Base-by-base conservation (phyloP, 2,113 vertebrate genomes). In the Noctilio leporinus region DNA sequence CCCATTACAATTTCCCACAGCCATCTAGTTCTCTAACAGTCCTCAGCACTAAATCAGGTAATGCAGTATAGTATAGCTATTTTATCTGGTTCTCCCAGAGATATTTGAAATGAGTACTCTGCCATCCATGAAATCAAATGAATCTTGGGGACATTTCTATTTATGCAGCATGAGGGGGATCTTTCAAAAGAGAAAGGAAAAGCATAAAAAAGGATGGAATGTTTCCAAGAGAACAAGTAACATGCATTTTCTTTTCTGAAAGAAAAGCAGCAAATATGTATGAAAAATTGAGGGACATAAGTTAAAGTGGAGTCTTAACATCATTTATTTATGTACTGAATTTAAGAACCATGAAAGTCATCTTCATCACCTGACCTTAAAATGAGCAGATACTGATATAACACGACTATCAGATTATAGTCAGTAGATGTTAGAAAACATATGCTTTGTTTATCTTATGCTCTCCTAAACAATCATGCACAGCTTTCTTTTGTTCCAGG, bases 71-170 rank as follows among this genome's bases (percentile, higher is more conserved):
- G 72, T 95, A 88, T 91, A 86, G 96, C 96, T 96, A 62, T 96
- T 97, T 97, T 94, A 97, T 97, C 97, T 96, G 89, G 89, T 93
- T 97, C 96, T 95, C 82, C 92, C 91, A 91, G 97, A 96, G 96
- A 96, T 96, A 97, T 96, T 81, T 96, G 91, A 97, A 97, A 97
- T 94, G 96, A 97, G 93, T 87, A 94, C 91, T 94, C 97, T 81
- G 49, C 96, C 97, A 97, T 97, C 97, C 97, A 97, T 97, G 97
- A 97, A 97, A 97, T 97, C 97, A 96, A 96, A 96, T 97, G 97
- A 97, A 97, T 97, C 93, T 96, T 95, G 69, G 88, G 96, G 86
- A 97, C 97, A 96, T 97, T 97, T 97, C 96, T 97, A 95, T 96
- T 96, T 97, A 96, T 96, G 94, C 92, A 82, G 86, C 77, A 67